These are phyloP conservation scores for Scyliorhinus canicula DNA, from an alignment of 2,797 vertebrate species.

Conservation along the genomic window DNA sequence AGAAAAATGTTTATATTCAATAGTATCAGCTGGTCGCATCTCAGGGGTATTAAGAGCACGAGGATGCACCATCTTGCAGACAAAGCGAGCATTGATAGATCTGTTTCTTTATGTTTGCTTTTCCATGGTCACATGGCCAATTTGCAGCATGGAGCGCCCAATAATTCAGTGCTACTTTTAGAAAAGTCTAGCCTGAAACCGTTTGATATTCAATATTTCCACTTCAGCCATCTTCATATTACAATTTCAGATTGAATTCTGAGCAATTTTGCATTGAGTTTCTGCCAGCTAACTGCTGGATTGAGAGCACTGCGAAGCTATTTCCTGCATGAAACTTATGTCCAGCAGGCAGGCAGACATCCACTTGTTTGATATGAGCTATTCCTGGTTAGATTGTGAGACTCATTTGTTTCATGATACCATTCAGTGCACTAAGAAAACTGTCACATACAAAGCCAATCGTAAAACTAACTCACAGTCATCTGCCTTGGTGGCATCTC, in stretches of 20 bases:
- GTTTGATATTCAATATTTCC: background rate
- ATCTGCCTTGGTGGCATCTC: background rate
- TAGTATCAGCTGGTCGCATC: background rate
- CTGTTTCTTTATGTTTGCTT: background rate
- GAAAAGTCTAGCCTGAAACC: background rate
- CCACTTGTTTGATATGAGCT: background rate
- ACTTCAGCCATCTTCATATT: background rate
- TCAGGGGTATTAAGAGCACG: background rate
- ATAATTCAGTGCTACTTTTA: background rate
- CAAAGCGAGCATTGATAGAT: background rate
- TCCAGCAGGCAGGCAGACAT: background rate
- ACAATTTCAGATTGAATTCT: background rate
- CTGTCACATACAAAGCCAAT: background rate
- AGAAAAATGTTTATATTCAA: background rate
- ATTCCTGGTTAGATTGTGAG: background rate
- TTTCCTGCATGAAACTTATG: background rate
- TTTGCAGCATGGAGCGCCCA: background rate
- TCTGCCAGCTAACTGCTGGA: background rate
- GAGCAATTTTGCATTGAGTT: background rate
- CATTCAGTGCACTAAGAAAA: background rate
- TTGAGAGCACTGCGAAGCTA: background rate
- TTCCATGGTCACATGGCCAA: background rate
- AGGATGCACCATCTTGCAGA: background rate
- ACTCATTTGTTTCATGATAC: background rate
- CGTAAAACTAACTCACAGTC: background rate